phyloP scores from a whole-genome alignment of 2,113 vertebrate genomes.

The Sula dactylatra region DNA sequence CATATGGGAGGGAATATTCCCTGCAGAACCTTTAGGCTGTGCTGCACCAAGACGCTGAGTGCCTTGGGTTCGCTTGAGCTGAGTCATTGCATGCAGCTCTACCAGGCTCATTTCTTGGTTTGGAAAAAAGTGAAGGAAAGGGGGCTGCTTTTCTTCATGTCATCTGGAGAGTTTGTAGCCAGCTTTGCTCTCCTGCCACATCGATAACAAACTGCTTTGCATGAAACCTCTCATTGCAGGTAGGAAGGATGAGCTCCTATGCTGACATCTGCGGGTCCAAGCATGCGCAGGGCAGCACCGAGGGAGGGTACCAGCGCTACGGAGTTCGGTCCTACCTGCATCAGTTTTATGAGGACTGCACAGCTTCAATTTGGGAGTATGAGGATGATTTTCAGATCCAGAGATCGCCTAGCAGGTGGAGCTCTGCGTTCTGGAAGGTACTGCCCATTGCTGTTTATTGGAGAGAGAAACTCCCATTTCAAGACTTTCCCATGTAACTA shows the following conservation, averaged over 20 bases:
- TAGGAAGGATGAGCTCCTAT: conserved; percentile 92
- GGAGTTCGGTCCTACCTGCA: conserved; percentile 98
- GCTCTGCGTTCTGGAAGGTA: conserved; percentile 98
- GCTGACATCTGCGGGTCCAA: conserved; percentile 85
- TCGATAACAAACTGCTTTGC: rapidly evolving
- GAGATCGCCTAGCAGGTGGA: conserved; percentile 96
- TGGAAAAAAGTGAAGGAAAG: neutral
- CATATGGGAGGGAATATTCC: rapidly evolving
- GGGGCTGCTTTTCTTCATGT: neutral
- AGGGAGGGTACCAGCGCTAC: conserved; percentile 84
- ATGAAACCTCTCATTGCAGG: conserved; percentile 69
- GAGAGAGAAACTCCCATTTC: neutral
- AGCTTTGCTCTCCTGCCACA: neutral
- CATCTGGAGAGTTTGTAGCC: neutral
- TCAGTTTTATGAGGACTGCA: conserved; percentile 98
- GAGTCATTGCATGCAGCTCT: neutral
- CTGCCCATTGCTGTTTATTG: neutral
- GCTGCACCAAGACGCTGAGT: neutral
- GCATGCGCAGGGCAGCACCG: conserved; percentile 71
- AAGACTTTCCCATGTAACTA: neutral
- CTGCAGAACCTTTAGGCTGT: neutral
- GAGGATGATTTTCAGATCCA: conserved; percentile 99
- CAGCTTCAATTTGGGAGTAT: conserved; percentile 97
- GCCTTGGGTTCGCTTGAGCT: neutral
- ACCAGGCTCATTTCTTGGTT: neutral